phyloP scores from a whole-genome alignment of 2,888 invertebrate species.

The Yponomeuta evonymella region DNA sequence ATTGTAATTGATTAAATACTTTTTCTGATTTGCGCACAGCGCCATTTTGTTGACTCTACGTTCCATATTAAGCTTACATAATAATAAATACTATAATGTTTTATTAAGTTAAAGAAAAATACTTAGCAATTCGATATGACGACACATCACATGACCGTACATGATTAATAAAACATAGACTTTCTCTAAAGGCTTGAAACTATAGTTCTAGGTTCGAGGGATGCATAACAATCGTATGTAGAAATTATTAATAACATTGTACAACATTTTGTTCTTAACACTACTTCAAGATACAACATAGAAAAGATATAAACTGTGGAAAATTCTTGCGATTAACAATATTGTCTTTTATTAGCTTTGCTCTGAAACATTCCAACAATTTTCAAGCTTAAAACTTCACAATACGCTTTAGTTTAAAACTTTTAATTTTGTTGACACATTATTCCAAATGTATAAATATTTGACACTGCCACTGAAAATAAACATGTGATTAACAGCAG shows the following conservation, averaged over 20 bases:
- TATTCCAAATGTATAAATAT: not conserved
- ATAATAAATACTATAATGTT: not conserved
- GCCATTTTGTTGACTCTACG: not conserved
- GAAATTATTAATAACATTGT: slow-evolving; percentile 15
- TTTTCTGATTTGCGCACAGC: not conserved
- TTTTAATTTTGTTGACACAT: not conserved
- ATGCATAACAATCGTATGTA: not conserved
- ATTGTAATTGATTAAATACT: not conserved
- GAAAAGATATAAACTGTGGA: slow-evolving; percentile 60
- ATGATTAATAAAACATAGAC: not conserved
- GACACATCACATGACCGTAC: slow-evolving; percentile 14
- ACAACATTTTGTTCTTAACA: slow-evolving; percentile 51
- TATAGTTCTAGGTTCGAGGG: not conserved
- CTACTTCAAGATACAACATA: slow-evolving; percentile 46
- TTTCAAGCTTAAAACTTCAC: not conserved
- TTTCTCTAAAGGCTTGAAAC: not conserved
- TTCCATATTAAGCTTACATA: slow-evolving; percentile 1
- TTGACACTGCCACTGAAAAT: no score
- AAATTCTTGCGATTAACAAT: slow-evolving; percentile 69
- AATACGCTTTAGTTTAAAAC: not conserved
- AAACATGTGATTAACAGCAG: no score
- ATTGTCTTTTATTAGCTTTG: slow-evolving; percentile 70
- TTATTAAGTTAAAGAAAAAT: not conserved
- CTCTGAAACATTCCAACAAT: slow-evolving; percentile 39
- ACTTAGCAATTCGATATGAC: slow-evolving; percentile 10